Conservation (phyloP, 2,797 vertebrate genomes). For the Gymnocypris eckloni region DNA sequence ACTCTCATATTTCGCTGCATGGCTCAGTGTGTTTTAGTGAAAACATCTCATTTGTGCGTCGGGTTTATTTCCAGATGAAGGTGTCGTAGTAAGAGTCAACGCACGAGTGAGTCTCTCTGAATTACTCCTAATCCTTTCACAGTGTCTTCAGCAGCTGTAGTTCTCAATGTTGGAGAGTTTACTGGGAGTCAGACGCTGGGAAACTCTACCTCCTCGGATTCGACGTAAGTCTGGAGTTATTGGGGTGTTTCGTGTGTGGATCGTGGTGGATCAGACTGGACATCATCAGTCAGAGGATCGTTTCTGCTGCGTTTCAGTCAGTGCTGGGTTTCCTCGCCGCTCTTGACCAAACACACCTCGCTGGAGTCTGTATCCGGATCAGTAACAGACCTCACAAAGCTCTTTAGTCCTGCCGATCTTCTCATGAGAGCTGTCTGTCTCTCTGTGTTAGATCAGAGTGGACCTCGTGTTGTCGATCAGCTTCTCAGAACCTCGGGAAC, state of each 20-base stretch:
- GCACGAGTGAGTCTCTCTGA: neutral
- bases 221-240: constrained; percentile 7
- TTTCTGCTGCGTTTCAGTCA: neutral
- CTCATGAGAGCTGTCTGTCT: neutral
- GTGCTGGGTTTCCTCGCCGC: constrained; percentile 70
- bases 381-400: neutral
- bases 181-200: constrained; percentile 37
- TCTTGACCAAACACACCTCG: constrained; percentile 76
- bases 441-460: constrained; percentile 45
- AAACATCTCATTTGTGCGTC: neutral
- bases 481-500: constrained; percentile 1
- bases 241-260: too few relatives aligned
- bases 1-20: neutral
- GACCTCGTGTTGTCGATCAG: constrained; percentile 48
- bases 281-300: too few relatives aligned
- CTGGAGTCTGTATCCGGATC: constrained; percentile 15
- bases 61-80: neutral
- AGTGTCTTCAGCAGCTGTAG: neutral
- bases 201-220: constrained; percentile 39
- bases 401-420: neutral
- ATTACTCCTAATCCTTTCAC: neutral
- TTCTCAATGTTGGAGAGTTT: constrained; percentile 28
- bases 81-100: neutral
- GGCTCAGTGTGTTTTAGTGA: neutral
- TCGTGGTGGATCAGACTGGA: too few relatives aligned